Evolutionary conservation across 2,888 invertebrate genomes (phyloP), one percentile per base, ranked within the genome.

Genomic region (Torymus texanus): DNA sequence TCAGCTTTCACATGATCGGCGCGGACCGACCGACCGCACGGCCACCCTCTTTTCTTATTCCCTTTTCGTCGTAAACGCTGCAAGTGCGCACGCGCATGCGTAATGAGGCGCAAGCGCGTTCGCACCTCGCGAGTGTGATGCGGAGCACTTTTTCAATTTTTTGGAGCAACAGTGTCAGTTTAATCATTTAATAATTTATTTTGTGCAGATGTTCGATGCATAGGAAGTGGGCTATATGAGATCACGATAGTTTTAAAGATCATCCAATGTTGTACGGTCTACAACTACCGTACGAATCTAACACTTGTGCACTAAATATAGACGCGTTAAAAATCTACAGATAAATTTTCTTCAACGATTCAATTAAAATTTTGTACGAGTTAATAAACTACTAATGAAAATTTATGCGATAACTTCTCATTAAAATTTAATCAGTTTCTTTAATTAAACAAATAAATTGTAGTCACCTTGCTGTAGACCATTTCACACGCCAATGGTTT

Each of bases 1-100:
- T 81, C 78, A 65, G 75, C 74, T 75, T 78, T 75, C 72, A 81
- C 72, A 78, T 78, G 77, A 80, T 80, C 73, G 70, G 67, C 11
- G 29, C 16, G 59, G n/a, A 58, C 55, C 58, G 18, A 14, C 61
- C 29, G 24, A 21, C 21, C 21, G 21, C 21, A 21, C 13, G 14
- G 14, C 12, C 24, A 51, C 58, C 50, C 75, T 63, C 56, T 18
- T 21, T 16, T 71, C 59, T 66, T 55, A 53, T 63, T 66, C 11
- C 58, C 70, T 74, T 18, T 50, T 58, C 51, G 10, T 18, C 55
- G 51, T 63, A 75, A 68, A 75, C 18, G 51, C 21, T 21, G 21
- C 21, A 21, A 21, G 21, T 21, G 21, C 29, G 29, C 41, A 41
- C 5, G 41, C 18, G 75, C 21, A 68, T 50, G 50, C 29, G 53